These are phyloP conservation scores for Hydroisotoma schaefferi DNA, from an alignment of 2,888 invertebrate genomes.

Conservation along the genomic window DNA sequence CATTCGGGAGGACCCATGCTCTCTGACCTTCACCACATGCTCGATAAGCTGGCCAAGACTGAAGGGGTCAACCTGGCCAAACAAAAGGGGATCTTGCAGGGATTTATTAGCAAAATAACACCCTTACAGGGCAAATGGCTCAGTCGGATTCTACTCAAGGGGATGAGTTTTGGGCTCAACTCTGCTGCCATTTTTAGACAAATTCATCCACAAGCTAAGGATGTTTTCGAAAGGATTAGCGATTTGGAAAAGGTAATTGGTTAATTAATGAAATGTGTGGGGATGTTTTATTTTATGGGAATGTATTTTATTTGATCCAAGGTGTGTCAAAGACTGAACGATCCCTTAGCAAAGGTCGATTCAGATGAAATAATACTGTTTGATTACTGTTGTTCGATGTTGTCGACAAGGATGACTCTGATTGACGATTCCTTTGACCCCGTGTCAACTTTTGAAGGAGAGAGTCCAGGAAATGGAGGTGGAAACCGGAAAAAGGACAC, in stretches of 20 bases:
- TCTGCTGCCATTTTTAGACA: slow-evolving; percentile 23
- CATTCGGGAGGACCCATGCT: slow-evolving; percentile 7
- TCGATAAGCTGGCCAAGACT: slow-evolving; percentile 34
- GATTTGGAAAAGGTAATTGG: slow-evolving; percentile 33
- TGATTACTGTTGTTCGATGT: slow-evolving; percentile 39
- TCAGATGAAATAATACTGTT: slow-evolving; percentile 31
- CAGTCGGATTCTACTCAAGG: slow-evolving; percentile 37
- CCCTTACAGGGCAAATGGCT: slow-evolving; percentile 47
- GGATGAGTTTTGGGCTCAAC: slow-evolving; percentile 29
- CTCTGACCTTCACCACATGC: slow-evolving; percentile 31
- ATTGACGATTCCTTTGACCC: slow-evolving; percentile 21
- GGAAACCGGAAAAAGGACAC: slow-evolving; percentile 6
- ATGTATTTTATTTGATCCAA: slow-evolving; percentile 7
- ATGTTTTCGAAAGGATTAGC: slow-evolving; percentile 25
- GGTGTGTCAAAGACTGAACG: slow-evolving; percentile 43
- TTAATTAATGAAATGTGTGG: background rate
- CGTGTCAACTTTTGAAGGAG: background rate
- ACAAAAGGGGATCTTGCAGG: slow-evolving; percentile 34
- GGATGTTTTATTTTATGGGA: background rate
- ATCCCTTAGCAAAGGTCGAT: slow-evolving; percentile 18
- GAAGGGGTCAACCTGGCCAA: slow-evolving; percentile 22
- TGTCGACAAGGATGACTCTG: slow-evolving; percentile 34
- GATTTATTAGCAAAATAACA: slow-evolving; percentile 26
- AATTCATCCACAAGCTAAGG: slow-evolving; percentile 38
- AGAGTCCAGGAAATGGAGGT: background rate